A percentile compares a stretch with the other conserved stretches of the same genome.
These are phyloP conservation scores for Aldabrachelys gigantea DNA, from an alignment of 2,113 vertebrate species.

Conservation along the genomic window DNA sequence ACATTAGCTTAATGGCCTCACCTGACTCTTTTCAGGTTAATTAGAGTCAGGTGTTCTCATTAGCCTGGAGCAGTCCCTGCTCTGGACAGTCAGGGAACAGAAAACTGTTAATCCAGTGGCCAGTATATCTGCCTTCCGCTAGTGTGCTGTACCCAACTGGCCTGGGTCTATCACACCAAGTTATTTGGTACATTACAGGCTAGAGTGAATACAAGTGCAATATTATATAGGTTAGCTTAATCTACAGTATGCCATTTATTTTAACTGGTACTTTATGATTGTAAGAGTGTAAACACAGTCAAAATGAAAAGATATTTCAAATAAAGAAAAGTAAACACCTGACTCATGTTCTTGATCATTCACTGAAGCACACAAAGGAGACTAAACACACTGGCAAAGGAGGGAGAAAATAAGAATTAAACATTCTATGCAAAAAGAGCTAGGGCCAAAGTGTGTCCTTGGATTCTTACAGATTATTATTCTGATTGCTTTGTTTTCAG, in stretches of 20 bases:
- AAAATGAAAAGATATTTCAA: neutral
- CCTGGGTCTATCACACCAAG: too few species aligned
- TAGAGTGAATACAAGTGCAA: neutral
- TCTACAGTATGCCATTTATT: neutral
- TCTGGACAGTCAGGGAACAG: too few species aligned
- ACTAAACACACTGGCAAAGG: neutral
- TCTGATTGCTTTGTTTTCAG: neutral
- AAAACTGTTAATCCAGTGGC: too few species aligned
- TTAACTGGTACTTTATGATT: neutral
- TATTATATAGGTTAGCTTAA: neutral
- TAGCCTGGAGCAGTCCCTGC: too few species aligned
- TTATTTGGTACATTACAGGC: neutral
- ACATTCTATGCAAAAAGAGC: neutral
- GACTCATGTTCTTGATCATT: neutral
- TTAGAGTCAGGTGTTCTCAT: too few species aligned
- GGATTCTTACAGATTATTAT: neutral
- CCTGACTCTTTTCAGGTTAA: too few species aligned
- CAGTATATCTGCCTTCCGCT: too few species aligned
- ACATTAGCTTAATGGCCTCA: too few species aligned
- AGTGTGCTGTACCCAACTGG: too few species aligned
- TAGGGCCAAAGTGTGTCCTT: rapidly evolving
- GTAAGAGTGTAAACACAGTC: neutral
- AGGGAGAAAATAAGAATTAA: neutral
- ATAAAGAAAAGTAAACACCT: neutral
- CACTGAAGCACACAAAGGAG: neutral